phyloP scores from a whole-genome alignment of 2,113 vertebrate genomes.

The Myiozetetes cayanensis region DNA sequence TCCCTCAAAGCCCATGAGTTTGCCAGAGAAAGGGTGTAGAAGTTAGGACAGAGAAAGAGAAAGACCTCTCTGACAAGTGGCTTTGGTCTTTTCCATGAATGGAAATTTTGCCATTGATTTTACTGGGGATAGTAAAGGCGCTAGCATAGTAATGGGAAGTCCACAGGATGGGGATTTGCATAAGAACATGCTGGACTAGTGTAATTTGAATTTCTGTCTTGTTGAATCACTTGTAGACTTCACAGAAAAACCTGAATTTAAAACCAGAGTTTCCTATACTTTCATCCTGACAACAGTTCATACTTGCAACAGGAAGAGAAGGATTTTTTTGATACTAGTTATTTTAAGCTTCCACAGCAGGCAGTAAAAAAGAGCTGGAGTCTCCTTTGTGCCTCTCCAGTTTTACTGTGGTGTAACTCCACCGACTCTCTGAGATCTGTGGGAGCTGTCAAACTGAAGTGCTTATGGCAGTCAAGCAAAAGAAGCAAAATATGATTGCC shows the following conservation, averaged over 20 bases:
- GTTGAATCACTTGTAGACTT: background rate
- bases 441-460: background rate
- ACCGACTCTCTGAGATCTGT: background rate
- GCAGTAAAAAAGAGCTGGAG: background rate
- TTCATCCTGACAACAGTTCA: background rate
- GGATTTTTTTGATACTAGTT: background rate
- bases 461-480: background rate
- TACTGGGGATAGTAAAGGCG: background rate
- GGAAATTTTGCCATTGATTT: background rate
- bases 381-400: background rate
- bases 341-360: background rate
- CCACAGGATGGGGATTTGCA: background rate
- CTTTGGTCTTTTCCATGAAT: background rate
- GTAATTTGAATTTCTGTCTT: background rate
- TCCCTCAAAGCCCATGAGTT: background rate
- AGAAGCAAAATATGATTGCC: background rate
- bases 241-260: background rate
- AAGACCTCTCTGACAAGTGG: fast-evolving
- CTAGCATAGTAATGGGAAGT: background rate
- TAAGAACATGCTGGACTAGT: background rate
- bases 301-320: background rate
- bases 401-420: background rate
- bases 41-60: background rate
- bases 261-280: background rate
- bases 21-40: background rate